Percentiles rank a stretch among this genome's conserved stretches.
phyloP scores from a whole-genome alignment of 2,797 vertebrate species.

The Phalloptychus januarius region DNA sequence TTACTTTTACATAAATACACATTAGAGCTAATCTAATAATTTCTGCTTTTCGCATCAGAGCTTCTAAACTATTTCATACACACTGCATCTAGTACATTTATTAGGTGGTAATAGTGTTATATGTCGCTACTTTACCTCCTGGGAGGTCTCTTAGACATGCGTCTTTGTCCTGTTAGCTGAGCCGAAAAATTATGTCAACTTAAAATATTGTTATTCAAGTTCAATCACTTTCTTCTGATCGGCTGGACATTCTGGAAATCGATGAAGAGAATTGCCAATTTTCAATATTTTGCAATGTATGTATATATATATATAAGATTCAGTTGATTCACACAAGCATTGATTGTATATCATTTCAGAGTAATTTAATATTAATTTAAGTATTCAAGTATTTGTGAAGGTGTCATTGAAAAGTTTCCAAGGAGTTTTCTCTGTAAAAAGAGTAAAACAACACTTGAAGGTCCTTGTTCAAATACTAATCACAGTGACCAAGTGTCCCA shows the following conservation, averaged over 20 bases:
- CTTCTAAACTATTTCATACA: not conserved
- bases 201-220: not conserved
- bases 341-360: too few species aligned
- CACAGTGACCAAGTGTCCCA: conserved; percentile 60
- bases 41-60: not conserved
- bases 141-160: not conserved
- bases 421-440: conserved; percentile 11
- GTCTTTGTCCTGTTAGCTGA: not conserved
- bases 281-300: not conserved
- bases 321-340: too few species aligned
- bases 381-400: not conserved
- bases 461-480: conserved; percentile 57
- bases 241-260: not conserved
- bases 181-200: not conserved
- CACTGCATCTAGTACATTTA: not conserved
- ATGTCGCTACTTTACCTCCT: not conserved
- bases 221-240: not conserved
- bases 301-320: not conserved
- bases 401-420: conserved; percentile 5
- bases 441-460: conserved; percentile 36
- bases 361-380: not conserved
- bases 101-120: not conserved
- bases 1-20: not conserved
- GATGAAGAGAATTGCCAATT: not conserved
- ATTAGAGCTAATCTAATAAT: not conserved